Evolutionary conservation across 1,140 invertebrate species (phyloP), one percentile per base, ranked within the genome.

Genomic region (Platyscapa corneri): DNA sequence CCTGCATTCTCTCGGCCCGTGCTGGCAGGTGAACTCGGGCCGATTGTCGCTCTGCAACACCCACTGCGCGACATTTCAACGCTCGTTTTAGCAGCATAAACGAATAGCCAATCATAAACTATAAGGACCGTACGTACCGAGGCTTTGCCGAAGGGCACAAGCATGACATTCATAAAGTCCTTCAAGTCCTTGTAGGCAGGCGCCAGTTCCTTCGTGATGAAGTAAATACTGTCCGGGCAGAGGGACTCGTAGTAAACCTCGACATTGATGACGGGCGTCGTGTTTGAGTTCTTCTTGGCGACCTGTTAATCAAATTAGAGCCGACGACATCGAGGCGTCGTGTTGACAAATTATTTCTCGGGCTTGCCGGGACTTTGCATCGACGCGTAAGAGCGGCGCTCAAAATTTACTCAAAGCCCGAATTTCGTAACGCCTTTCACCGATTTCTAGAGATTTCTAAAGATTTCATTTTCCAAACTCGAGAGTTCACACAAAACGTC

Each of bases 171-270:
- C 0, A 92, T n/a, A 82, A 89, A 82, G 53, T 89, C 74, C 77
- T 91, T 90, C 37, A 92, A 64, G 20, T 32, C 1, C 0, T 60
- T 46, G 64, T 92, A 92, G 18, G 84, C 76, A 2, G 90, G 90
- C 10, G 82, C 75, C 1, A 92, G 89, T 88, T 96, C 94, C 5
- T 90, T 87, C 0, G 83, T 92, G 80, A 97, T 94, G 89, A 97
- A 98, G 30, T 91, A 88, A 56, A 94, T 94, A 89, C 97, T 97
- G 89, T 97, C 97, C 0, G 95, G 95, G 90, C 97, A 98, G 0
- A 97, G 90, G 18, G 95, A 95, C 92, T 98, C 97, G 89, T 97
- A 98, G 87, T 96, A 97, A 75, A 98, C 56, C 20, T 90, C 88
- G 32, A 93, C 91, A 27, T 89, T 86, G 10, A 90, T 27, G 5